These are phyloP conservation scores for Gobiocypris rarus DNA, from an alignment of 2,113 vertebrate species.

Conservation along the genomic window DNA sequence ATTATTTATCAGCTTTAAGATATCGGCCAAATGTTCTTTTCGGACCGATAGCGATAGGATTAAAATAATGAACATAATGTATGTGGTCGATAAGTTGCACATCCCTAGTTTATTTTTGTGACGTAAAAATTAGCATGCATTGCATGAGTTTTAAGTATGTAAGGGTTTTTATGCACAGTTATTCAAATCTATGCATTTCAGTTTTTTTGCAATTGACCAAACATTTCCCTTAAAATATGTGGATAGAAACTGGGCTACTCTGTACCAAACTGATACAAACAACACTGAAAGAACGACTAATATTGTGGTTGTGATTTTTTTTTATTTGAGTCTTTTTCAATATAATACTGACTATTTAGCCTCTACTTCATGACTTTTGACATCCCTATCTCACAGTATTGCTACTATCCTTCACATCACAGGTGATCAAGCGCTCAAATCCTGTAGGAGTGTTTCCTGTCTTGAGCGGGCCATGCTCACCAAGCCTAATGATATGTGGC, in stretches of 20 bases:
- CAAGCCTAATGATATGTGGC: slow-evolving; percentile 11
- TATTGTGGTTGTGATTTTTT: too few relatives aligned
- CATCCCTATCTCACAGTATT: neutral
- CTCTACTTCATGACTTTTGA: neutral
- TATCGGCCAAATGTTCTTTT: too few relatives aligned
- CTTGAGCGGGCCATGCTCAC: neutral
- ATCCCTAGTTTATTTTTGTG: too few relatives aligned
- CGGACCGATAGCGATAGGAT: too few relatives aligned
- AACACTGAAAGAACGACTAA: too few relatives aligned
- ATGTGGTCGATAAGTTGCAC: too few relatives aligned
- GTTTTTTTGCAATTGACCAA: neutral
- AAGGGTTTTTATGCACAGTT: neutral
- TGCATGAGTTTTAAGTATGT: too few relatives aligned
- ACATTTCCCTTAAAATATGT: neutral
- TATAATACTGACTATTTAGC: neutral
- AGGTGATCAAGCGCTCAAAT: neutral
- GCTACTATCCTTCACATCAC: neutral
- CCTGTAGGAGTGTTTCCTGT: neutral
- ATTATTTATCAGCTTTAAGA: too few relatives aligned
- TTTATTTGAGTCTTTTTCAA: neutral
- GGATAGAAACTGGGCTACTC: neutral
- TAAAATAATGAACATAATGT: too few relatives aligned
- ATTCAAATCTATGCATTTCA: neutral
- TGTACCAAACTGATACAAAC: neutral
- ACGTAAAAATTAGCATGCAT: too few relatives aligned